Evolutionary conservation across 2,113 vertebrate genomes (phyloP), one percentile per base, ranked within the genome.

Genomic region (Coryphaenoides rupestris): DNA sequence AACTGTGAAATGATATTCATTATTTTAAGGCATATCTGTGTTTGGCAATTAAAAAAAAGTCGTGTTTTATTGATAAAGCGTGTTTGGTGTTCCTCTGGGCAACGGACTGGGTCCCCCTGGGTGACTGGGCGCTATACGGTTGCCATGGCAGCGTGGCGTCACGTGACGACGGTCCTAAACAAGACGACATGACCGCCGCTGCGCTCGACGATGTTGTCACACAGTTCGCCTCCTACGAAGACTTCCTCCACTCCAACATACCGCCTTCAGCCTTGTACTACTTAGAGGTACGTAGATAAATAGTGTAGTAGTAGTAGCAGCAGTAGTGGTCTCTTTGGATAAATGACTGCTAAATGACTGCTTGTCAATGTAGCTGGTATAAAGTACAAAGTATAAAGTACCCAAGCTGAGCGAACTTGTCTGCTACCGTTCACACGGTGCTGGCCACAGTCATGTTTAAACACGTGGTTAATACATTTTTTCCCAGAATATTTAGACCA

Each of bases 181-280:
- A 68, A 78, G 64, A 80, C 63, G 72, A 63, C 57, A 15, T 55
- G 62, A 21, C 23, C 49, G 72, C 61, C 69, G n/a, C 66, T 72
- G 67, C 64, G 68, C 80, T 71, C 53, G 76, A 60, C 49, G 54
- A 21, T 21, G 13, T 55, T 3, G 19, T 55, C 13, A 15, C 19
- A 4, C 13, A 21, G 22, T 22, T 21, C 14, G 10, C 19, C 19
- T 14, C 19, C 3, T 22, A 22, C 21, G 54, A 50, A 50, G 47
- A 50, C 47, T 50, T 50, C 13, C 47, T 50, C 3, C 15, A 50
- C 13, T 50, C 47, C 54, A 55, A 22, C 12, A 22, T 55, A 19
- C 9, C 12, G 3, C 10, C 53, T 21, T 19, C n/a, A 3, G 53
- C 21, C 12, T 10, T 55, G 53, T 55, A 55, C 53, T 55, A 50